phyloP scores from a whole-genome alignment of 2,113 vertebrate species.

The Mobula hypostoma region DNA sequence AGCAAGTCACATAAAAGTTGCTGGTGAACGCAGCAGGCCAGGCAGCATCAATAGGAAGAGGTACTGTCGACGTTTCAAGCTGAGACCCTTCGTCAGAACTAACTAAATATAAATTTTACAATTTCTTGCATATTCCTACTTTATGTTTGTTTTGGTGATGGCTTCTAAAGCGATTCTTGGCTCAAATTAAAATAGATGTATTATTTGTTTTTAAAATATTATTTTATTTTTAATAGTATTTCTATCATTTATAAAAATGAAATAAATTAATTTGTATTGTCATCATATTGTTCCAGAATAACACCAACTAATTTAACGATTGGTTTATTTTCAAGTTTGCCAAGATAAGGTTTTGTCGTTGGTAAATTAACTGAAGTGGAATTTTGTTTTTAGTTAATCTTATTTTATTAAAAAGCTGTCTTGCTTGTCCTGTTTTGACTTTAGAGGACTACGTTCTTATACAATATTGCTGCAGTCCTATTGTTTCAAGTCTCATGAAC shows the following conservation, averaged over 20 bases:
- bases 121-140: not conserved
- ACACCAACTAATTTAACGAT: not conserved
- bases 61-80: too few relatives aligned
- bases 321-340: not conserved
- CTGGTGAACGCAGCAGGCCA: too few relatives aligned
- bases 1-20: too few relatives aligned
- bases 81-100: too few relatives aligned
- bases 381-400: not conserved
- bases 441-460: not conserved
- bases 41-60: too few relatives aligned
- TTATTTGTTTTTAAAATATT: too few relatives aligned
- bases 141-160: not conserved
- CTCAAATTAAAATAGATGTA: not conserved
- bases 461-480: not conserved
- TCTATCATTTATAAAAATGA: not conserved
- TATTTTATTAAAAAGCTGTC: not conserved
- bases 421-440: not conserved
- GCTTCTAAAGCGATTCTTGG: not conserved
- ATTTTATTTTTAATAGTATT: too few relatives aligned
- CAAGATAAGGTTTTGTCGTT: not conserved
- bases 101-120: not conserved
- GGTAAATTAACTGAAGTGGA: not conserved
- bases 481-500: constrained; percentile 27
- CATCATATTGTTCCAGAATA: not conserved
- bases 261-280: not conserved